Evolutionary conservation across 2,888 invertebrate species (phyloP).

Genomic region (Chydorus sphaericus): DNA sequence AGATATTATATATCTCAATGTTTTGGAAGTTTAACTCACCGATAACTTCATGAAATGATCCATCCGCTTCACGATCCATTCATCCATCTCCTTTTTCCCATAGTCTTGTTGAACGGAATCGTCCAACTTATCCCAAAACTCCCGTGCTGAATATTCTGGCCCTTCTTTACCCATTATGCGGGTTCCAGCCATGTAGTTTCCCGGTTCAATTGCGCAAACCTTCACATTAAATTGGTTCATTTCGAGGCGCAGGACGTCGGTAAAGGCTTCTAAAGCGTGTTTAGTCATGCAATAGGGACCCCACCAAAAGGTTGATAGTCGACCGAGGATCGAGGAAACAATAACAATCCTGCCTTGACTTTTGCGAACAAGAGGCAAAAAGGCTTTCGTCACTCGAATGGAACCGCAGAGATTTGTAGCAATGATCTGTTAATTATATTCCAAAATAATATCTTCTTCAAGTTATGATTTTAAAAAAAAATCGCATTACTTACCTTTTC

Average conservation of each 20-base stretch:
- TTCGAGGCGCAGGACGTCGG: constrained; percentile 62
- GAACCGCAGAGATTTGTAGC: constrained; percentile 32
- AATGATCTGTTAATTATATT: constrained; percentile 24
- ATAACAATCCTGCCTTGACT: constrained; percentile 23
- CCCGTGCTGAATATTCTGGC: constrained; percentile 20
- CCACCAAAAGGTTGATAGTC: constrained; percentile 62
- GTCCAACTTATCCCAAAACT: constrained; percentile 24
- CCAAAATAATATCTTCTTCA: background rate
- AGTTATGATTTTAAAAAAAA: background rate
- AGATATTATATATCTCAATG: no score
- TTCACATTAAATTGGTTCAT: constrained; percentile 36
- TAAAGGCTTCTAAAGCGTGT: constrained; percentile 64
- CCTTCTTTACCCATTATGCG: constrained; percentile 20
- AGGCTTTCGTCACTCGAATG: constrained; percentile 29
- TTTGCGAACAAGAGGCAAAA: constrained; percentile 26
- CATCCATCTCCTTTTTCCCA: constrained; percentile 25
- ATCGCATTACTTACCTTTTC: constrained; percentile 25
- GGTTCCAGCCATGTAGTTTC: constrained; percentile 61
- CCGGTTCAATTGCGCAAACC: constrained; percentile 69
- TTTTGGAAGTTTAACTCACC: background rate
- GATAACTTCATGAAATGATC: constrained; percentile 11
- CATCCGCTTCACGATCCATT: constrained; percentile 20
- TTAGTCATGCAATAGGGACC: constrained; percentile 60
- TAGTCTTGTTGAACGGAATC: constrained; percentile 23
- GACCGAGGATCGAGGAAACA: constrained; percentile 31